Conservation (phyloP, 2,888 invertebrate species). For the Meta bourneti region DNA sequence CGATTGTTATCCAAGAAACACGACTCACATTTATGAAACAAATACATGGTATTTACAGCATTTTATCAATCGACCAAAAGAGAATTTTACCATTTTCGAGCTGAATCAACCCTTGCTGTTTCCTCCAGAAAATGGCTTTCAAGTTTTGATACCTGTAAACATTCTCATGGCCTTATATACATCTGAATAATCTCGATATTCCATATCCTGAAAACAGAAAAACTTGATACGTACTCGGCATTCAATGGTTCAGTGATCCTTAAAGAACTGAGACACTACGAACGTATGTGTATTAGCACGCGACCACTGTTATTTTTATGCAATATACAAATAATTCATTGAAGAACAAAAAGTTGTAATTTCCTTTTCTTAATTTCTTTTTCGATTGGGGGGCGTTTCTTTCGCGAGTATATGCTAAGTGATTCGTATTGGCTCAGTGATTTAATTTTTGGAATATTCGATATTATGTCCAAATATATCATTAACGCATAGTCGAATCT, state of each 20-base stretch:
- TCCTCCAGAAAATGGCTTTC: not conserved
- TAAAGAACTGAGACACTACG: not conserved
- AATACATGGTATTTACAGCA: not conserved
- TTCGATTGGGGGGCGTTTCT: not conserved
- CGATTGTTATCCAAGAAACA: not conserved
- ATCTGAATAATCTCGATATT: not conserved
- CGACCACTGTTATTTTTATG: too few relatives aligned
- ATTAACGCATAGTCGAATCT: too few relatives aligned
- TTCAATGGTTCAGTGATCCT: not conserved
- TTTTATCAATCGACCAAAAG: not conserved
- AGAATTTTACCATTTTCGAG: not conserved
- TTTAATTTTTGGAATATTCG: too few relatives aligned
- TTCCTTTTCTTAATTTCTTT: not conserved
- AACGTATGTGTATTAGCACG: too few relatives aligned
- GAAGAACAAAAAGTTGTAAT: not conserved
- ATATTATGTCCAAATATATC: too few relatives aligned
- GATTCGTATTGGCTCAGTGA: too few relatives aligned
- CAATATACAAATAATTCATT: not conserved
- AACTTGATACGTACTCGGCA: not conserved
- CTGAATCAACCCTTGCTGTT: not conserved
- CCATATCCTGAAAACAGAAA: not conserved
- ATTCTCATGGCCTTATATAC: not conserved
- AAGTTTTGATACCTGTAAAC: not conserved
- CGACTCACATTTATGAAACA: not conserved
- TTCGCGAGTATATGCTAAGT: too few relatives aligned